phyloP scores from a whole-genome alignment of 2,113 vertebrate species.

The Periophthalmodon schlosseri region DNA sequence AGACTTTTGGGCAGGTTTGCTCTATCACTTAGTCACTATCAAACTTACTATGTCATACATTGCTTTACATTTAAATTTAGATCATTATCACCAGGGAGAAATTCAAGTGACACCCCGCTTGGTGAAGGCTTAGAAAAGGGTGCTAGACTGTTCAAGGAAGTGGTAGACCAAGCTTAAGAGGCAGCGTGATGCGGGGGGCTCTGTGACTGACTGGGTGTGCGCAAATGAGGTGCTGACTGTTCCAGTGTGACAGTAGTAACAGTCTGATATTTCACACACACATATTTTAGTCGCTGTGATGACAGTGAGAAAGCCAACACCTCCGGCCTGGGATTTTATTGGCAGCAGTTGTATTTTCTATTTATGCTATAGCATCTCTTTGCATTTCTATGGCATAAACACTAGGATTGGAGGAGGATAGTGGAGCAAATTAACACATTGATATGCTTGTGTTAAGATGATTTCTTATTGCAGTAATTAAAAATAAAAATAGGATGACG shows the following conservation, averaged over 20 bases:
- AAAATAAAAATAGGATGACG: constrained; percentile 1
- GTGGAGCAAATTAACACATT: background rate
- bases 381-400: constrained; percentile 26
- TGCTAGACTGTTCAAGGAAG: constrained; percentile 26
- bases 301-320: constrained; percentile 64
- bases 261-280: constrained; percentile 50
- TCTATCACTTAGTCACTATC: background rate
- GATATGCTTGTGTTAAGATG: background rate
- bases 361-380: constrained; percentile 39
- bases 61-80: background rate
- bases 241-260: constrained; percentile 23
- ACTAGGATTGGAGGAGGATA: background rate
- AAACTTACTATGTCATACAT: background rate
- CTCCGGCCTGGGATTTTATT: constrained; percentile 49
- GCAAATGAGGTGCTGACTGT: constrained; percentile 6
- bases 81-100: background rate
- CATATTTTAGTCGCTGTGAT: constrained; percentile 47
- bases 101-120: background rate
- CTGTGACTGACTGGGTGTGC: background rate
- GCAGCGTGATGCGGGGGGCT: constrained; percentile 5
- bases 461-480: background rate
- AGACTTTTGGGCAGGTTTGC: too few species aligned
- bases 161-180: background rate
- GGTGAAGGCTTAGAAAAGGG: background rate
- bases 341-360: constrained; percentile 52